These are phyloP conservation scores for Rhynchotus rufescens DNA, from an alignment of 2,797 vertebrate genomes.

Conservation along the genomic window DNA sequence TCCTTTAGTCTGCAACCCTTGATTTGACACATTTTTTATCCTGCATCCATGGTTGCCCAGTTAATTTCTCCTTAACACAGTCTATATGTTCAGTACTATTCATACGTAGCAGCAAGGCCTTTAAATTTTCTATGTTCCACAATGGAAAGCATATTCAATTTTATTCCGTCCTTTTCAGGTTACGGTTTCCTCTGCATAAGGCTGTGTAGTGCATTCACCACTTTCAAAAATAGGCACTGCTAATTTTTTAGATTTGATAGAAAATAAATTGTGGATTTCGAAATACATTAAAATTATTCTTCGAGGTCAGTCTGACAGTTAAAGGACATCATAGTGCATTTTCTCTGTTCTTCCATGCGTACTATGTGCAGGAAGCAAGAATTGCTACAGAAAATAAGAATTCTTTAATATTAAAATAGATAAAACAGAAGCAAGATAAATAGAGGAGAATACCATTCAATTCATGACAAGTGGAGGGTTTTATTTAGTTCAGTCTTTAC, in stretches of 20 bases:
- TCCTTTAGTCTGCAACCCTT: background rate
- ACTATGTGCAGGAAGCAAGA: background rate
- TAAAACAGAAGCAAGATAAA: background rate
- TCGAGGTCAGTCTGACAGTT: background rate
- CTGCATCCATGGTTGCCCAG: background rate
- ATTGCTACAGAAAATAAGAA: background rate
- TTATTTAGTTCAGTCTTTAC: background rate
- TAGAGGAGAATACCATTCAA: background rate
- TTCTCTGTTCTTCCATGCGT: background rate
- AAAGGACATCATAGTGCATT: background rate
- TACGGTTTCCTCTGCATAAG: background rate
- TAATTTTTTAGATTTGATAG: slow-evolving; percentile 42
- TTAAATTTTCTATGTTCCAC: background rate
- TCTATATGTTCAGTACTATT: background rate
- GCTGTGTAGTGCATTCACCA: background rate
- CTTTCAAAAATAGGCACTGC: slow-evolving; percentile 7
- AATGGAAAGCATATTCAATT: background rate
- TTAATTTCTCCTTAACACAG: slow-evolving; percentile 17
- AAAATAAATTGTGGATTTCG: background rate
- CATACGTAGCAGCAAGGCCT: background rate
- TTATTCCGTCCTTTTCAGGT: background rate
- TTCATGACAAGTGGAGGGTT: background rate
- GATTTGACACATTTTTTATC: slow-evolving; percentile 10
- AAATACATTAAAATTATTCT: background rate
- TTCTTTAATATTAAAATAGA: background rate